Evolutionary conservation across 1,140 invertebrate genomes (phyloP).

Genomic region (Atopsyche davidsoni): DNA sequence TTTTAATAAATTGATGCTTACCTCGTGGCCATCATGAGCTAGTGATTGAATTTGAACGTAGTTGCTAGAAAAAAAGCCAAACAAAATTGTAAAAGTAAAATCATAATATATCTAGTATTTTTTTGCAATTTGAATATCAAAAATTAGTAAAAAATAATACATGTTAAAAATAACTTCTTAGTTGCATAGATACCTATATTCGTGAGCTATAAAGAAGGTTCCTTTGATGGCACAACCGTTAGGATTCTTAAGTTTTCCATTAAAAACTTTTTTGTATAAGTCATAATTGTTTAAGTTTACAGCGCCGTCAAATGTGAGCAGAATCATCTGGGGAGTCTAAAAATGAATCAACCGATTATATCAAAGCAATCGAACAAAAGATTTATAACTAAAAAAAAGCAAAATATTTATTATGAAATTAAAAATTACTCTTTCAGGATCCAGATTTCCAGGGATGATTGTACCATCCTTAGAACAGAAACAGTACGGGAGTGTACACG

Average conservation of each 20-base stretch:
- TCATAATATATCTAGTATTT: too few relatives aligned
- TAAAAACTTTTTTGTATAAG: slow-evolving; percentile 81
- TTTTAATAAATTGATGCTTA: too few relatives aligned
- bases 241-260: slow-evolving; percentile 72
- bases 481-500: slow-evolving; percentile 83
- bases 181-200: slow-evolving; percentile 65
- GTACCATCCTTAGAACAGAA: slow-evolving; percentile 91
- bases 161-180: background rate
- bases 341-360: slow-evolving; percentile 14
- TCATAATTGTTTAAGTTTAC: slow-evolving; percentile 89
- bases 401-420: too few relatives aligned
- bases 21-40: slow-evolving; percentile 81
- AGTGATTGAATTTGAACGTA: slow-evolving; percentile 87
- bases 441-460: slow-evolving; percentile 72
- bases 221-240: slow-evolving; percentile 86
- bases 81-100: slow-evolving; percentile 4
- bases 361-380: too few relatives aligned
- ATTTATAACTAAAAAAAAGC: too few relatives aligned
- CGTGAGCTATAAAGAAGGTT: slow-evolving; percentile 92
- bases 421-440: slow-evolving; percentile 74
- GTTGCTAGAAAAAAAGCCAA: slow-evolving; percentile 64
- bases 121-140: too few relatives aligned
- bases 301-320: slow-evolving; percentile 89
- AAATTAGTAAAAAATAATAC: too few relatives aligned
- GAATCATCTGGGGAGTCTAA: slow-evolving; percentile 88